These are phyloP conservation scores for Drymonia ruficornis DNA, from an alignment of 2,888 invertebrate species.

Conservation along the genomic window DNA sequence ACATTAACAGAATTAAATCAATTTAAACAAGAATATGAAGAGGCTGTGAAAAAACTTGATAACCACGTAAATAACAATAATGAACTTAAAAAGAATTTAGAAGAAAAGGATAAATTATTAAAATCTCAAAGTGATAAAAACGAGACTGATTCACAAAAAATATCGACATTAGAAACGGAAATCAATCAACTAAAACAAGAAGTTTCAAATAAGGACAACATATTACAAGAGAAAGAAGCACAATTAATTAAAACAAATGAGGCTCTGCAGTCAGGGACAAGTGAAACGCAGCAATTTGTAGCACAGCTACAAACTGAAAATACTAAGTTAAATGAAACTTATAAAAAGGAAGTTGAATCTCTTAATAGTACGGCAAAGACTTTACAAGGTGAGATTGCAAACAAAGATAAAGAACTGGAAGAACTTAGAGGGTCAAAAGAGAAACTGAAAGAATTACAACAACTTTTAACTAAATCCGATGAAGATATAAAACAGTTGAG, in stretches of 20 bases:
- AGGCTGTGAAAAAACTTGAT: constrained; percentile 54
- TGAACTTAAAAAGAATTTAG: constrained; percentile 55
- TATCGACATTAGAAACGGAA: constrained; percentile 59
- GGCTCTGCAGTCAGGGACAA: constrained; percentile 56
- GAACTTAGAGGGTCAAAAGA: constrained; percentile 66
- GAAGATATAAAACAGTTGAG: constrained; percentile 73
- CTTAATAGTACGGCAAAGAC: constrained; percentile 61
- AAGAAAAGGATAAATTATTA: constrained; percentile 65
- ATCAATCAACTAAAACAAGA: constrained; percentile 57
- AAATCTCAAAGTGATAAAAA: constrained; percentile 59
- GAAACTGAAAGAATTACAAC: constrained; percentile 71
- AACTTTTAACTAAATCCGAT: constrained; percentile 71
- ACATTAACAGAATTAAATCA: constrained; percentile 52
- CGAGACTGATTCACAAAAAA: constrained; percentile 55
- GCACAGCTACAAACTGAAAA: constrained; percentile 67
- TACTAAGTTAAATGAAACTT: constrained; percentile 61
- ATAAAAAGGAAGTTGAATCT: constrained; percentile 67
- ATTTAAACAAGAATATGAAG: constrained; percentile 57
- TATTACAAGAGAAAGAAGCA: constrained; percentile 60
- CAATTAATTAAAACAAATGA: constrained; percentile 59
- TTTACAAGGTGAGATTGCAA: constrained; percentile 59
- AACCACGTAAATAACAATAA: constrained; percentile 49
- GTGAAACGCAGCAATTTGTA: constrained; percentile 60
- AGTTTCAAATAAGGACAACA: constrained; percentile 50
- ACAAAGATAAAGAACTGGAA: constrained; percentile 64